Evolutionary conservation across 2,888 invertebrate species (phyloP).

Genomic region (Mimachlamys varia): DNA sequence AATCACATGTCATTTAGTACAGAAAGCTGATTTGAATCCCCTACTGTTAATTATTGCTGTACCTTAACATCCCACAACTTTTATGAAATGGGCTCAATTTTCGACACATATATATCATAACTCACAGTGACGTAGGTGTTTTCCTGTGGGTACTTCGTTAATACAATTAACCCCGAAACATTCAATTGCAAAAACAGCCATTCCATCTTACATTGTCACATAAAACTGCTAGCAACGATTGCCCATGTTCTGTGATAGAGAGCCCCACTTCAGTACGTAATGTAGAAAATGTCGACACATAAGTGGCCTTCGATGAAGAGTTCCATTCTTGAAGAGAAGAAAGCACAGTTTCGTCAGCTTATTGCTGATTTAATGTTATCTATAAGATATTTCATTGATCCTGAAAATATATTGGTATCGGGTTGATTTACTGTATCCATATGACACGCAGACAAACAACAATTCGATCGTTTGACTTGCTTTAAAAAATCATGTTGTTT

Average conservation of each 20-base stretch:
- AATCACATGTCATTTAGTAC: too few relatives aligned
- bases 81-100: neutral
- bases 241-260: neutral
- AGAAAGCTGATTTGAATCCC: neutral
- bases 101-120: neutral
- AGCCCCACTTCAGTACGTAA: neutral
- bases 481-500: too few relatives aligned
- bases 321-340: neutral
- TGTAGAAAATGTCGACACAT: neutral
- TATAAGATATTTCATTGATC: too few relatives aligned
- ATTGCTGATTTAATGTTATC: too few relatives aligned
- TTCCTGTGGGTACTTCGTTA: neutral
- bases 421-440: too few relatives aligned
- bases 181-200: neutral
- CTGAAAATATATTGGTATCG: too few relatives aligned
- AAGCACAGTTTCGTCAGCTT: neutral
- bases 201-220: neutral
- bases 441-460: too few relatives aligned
- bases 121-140: neutral
- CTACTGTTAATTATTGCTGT: neutral
- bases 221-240: neutral
- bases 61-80: slow-evolving; percentile 1
- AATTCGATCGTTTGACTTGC: too few relatives aligned
- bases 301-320: neutral
- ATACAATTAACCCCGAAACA: neutral